Conservation (phyloP, 2,113 vertebrate genomes). For the Upupa epops region DNA sequence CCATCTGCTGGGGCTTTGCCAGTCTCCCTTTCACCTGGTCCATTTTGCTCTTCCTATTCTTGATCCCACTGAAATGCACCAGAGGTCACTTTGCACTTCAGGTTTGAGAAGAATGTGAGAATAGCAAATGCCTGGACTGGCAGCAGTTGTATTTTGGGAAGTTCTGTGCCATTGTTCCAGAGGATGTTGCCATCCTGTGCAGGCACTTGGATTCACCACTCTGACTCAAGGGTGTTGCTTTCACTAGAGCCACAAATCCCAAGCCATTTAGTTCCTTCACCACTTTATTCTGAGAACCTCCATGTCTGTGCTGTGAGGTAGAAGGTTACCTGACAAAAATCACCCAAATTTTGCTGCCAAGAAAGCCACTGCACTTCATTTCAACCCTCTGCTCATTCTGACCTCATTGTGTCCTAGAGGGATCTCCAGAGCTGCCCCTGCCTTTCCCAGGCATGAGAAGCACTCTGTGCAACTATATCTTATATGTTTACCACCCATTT, state of each 20-base stretch:
- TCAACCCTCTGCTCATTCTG: neutral
- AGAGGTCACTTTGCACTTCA: neutral
- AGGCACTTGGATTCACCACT: neutral
- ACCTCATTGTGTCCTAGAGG: neutral
- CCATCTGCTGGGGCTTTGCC: neutral
- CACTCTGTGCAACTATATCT: conserved; percentile 29
- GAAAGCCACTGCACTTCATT: neutral
- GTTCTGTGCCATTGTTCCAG: neutral
- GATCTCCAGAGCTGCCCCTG: neutral
- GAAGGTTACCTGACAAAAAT: neutral
- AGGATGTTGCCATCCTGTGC: neutral
- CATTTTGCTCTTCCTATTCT: neutral
- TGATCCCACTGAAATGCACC: neutral
- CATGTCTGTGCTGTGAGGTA: neutral
- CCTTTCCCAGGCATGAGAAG: conserved; percentile 37
- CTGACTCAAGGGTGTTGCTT: neutral
- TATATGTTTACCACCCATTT: conserved; percentile 56
- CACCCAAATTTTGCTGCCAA: neutral
- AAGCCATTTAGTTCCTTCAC: neutral
- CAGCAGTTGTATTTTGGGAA: neutral
- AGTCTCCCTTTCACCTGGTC: neutral
- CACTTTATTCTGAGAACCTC: neutral
- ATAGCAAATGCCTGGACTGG: neutral
- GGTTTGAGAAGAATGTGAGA: neutral
- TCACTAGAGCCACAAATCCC: neutral